Conservation (phyloP, 2,888 invertebrate species). For the Torymus aiolomorphi region DNA sequence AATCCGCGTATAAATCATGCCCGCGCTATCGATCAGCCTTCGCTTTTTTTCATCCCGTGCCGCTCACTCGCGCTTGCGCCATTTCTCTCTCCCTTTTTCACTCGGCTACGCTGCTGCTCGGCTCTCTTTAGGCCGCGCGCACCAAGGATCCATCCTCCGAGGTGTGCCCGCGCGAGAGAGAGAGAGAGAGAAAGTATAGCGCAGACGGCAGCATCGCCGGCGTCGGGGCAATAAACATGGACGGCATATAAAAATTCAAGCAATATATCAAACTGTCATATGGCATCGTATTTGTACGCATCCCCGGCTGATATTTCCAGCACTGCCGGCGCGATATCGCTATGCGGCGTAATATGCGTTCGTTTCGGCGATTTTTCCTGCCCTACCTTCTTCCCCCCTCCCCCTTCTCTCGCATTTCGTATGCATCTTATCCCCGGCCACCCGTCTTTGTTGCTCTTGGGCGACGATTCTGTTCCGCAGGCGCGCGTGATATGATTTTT, state of each 20-base stretch:
- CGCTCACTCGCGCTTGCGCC: not conserved
- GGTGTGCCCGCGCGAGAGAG: not conserved
- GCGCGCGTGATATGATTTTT: too few species aligned
- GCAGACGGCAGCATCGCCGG: too few species aligned
- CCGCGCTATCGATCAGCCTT: conserved; percentile 43
- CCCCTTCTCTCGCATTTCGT: too few species aligned
- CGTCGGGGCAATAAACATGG: conserved; percentile 61
- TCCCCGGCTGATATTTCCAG: conserved; percentile 60
- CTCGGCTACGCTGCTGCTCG: not conserved
- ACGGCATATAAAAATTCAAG: conserved; percentile 62
- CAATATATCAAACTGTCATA: conserved; percentile 64
- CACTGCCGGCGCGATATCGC: conserved; percentile 12
- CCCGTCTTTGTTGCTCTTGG: too few species aligned
- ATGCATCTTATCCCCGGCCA: too few species aligned
- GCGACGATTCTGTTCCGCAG: too few species aligned
- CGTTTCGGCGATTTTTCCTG: not conserved
- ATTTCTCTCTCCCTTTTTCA: not conserved
- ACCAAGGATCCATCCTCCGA: conserved; percentile 62
- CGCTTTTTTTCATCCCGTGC: conserved; percentile 3
- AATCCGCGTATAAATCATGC: conserved; percentile 64
- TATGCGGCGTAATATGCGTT: not conserved
- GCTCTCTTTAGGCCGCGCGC: conserved; percentile 13
- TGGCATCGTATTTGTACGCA: conserved; percentile 62
- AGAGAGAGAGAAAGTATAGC: too few species aligned
- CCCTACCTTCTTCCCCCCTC: not conserved